A percentile compares a stretch with the other conserved stretches of the same genome.
Evolutionary conservation across 2,888 invertebrate genomes (phyloP).

Genomic region (Luffia ferchaultella): DNA sequence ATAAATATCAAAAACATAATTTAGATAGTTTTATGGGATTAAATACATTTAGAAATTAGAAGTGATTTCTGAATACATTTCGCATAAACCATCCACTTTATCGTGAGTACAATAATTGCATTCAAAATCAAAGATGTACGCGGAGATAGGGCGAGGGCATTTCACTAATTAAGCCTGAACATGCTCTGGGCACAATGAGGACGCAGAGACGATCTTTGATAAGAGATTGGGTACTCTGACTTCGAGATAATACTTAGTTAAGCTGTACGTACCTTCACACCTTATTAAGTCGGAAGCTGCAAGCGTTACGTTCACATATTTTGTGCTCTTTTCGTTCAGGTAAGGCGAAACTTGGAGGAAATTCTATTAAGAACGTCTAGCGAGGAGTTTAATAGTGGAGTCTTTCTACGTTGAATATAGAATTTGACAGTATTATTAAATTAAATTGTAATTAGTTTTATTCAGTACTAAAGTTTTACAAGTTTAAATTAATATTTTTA

Average conservation of each 20-base stretch:
- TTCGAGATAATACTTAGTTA: slow-evolving; percentile 39
- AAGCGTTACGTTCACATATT: slow-evolving; percentile 21
- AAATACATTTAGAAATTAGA: too few species aligned
- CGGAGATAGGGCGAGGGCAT: slow-evolving; percentile 46
- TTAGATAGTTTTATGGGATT: too few species aligned
- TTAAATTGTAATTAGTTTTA: too few species aligned
- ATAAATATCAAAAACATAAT: too few species aligned
- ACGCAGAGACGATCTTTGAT: slow-evolving; percentile 54
- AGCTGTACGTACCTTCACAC: slow-evolving; percentile 41
- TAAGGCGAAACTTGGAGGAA: not conserved
- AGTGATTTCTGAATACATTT: slow-evolving; percentile 7
- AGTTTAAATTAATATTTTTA: too few species aligned
- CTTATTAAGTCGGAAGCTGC: slow-evolving; percentile 31
- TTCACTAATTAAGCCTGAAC: slow-evolving; percentile 61
- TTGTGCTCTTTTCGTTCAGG: slow-evolving; percentile 4
- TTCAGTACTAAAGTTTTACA: too few species aligned
- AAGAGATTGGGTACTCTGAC: slow-evolving; percentile 24
- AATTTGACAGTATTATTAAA: too few species aligned
- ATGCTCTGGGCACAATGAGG: slow-evolving; percentile 54
- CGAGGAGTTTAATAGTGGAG: not conserved
- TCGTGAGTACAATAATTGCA: slow-evolving; percentile 60
- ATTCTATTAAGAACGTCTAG: not conserved
- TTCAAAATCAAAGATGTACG: slow-evolving; percentile 59
- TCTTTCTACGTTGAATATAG: too few species aligned
- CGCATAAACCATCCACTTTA: slow-evolving; percentile 35